These are phyloP conservation scores for Columbina picui DNA, from an alignment of 2,113 vertebrate genomes.

Conservation along the genomic window DNA sequence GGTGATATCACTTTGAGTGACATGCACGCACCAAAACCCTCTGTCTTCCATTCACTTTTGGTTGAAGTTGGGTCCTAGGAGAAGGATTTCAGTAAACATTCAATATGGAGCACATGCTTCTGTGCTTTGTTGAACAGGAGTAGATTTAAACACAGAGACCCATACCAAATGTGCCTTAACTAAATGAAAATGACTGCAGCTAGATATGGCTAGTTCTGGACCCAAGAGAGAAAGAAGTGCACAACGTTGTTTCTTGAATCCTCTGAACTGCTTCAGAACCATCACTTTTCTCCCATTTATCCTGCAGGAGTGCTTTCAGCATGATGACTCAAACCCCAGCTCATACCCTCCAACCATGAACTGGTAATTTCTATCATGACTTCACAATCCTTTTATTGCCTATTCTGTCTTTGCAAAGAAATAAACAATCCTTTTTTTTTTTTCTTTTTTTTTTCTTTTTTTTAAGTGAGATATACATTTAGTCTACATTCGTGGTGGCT, in stretches of 20 bases:
- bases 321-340: neutral
- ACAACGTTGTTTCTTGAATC: neutral
- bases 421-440: neutral
- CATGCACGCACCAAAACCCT: fast-evolving
- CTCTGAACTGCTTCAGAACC: neutral
- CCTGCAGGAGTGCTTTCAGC: neutral
- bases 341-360: neutral
- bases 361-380: neutral
- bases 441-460: neutral
- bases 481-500: fast-evolving
- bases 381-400: neutral
- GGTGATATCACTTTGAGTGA: neutral
- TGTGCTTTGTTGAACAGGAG: neutral
- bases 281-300: neutral
- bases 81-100: neutral
- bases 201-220: neutral
- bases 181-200: neutral
- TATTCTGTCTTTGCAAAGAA: neutral
- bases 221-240: neutral
- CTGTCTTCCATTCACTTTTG: neutral
- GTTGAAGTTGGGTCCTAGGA: neutral
- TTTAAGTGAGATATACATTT: neutral
- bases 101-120: neutral
- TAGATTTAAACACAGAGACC: neutral
- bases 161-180: neutral